Evolutionary conservation across 2,888 invertebrate species (phyloP).

Genomic region (Gortyna flavago): DNA sequence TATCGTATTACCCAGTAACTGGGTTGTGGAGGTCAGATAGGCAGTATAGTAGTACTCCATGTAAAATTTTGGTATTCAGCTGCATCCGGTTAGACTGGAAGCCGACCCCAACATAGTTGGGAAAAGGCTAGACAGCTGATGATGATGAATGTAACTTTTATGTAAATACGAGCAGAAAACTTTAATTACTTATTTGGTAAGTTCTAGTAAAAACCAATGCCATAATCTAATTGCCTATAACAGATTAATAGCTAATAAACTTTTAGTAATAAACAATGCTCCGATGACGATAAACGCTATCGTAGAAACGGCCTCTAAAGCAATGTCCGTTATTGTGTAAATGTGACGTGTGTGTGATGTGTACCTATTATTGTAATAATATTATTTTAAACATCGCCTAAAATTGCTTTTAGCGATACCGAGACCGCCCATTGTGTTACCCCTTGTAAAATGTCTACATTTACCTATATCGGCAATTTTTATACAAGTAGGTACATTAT

Average conservation of each 20-base stretch:
- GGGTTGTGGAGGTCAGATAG: neutral
- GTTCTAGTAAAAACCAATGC: constrained; percentile 5
- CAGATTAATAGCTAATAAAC: neutral
- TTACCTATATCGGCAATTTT: neutral
- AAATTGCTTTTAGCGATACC: neutral
- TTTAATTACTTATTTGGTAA: constrained; percentile 6
- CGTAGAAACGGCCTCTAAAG: neutral
- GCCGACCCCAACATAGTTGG: neutral
- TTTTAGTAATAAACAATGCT: neutral
- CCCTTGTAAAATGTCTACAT: neutral
- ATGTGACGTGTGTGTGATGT: neutral
- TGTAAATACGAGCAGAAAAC: constrained; percentile 10
- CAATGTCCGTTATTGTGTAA: neutral
- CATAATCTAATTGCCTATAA: neutral
- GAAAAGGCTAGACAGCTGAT: neutral
- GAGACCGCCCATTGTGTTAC: neutral
- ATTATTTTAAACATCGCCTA: neutral
- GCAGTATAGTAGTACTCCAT: neutral
- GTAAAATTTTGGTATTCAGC: neutral
- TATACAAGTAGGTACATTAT: too few species aligned
- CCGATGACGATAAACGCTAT: neutral
- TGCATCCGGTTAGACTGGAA: neutral
- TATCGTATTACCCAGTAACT: neutral
- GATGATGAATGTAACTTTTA: constrained; percentile 26
- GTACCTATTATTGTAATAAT: neutral